Evolutionary conservation across 2,797 vertebrate species (phyloP).

Genomic region (Mormyrus proboscirostris): DNA sequence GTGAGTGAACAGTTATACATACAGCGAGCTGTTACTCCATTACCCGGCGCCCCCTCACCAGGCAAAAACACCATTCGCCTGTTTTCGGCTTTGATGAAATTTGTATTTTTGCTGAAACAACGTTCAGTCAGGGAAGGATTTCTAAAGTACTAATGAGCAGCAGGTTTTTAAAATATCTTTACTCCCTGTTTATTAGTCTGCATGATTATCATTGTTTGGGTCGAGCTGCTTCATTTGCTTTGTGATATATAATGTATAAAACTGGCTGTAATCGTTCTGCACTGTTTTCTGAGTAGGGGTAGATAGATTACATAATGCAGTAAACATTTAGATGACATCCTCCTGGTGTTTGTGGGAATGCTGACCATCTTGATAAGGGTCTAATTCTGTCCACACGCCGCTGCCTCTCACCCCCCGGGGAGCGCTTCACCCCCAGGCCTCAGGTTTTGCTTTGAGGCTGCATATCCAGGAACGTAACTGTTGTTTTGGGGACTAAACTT

Average conservation of each 20-base stretch:
- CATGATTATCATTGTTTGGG: neutral
- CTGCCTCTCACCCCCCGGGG: neutral
- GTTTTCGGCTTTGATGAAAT: neutral
- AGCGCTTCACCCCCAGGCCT: neutral
- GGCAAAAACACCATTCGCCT: neutral
- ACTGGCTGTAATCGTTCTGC: neutral
- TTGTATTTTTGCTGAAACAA: neutral
- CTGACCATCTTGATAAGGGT: neutral
- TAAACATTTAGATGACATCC: slow-evolving; percentile 2
- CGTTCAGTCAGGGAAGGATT: neutral
- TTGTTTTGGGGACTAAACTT: neutral
- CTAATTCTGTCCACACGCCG: neutral
- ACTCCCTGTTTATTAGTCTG: neutral
- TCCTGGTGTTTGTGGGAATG: neutral
- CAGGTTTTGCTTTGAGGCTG: neutral
- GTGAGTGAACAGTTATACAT: neutral
- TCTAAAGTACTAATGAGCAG: neutral
- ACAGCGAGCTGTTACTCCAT: neutral
- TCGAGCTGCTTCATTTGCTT: neutral
- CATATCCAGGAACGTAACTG: neutral
- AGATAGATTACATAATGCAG: neutral
- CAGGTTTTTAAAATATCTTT: neutral
- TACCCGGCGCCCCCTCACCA: neutral
- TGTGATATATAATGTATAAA: neutral
- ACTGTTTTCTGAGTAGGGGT: neutral